Conservation (phyloP, 2,888 invertebrate genomes). For the Dioctria linearis region DNA sequence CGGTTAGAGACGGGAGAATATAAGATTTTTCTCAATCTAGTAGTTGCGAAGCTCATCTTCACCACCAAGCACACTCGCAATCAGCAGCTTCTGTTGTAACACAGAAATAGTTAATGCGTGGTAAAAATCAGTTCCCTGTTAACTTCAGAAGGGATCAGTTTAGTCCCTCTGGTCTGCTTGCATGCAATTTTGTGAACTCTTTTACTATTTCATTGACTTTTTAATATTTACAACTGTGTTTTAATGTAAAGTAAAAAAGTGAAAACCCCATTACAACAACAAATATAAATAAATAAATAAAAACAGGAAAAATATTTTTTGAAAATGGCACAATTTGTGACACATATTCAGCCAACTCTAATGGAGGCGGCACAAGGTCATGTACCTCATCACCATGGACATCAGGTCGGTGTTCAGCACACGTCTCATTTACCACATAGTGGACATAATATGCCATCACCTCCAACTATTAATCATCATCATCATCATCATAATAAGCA, state of each 20-base stretch:
- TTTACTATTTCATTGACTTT: background rate
- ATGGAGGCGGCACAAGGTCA: conserved; percentile 75
- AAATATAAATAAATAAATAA: no score
- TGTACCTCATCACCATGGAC: conserved; percentile 73
- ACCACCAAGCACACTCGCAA: background rate
- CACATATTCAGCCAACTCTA: conserved; percentile 75
- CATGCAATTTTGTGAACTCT: background rate
- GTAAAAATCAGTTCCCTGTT: conserved; percentile 56
- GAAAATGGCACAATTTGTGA: conserved; percentile 75
- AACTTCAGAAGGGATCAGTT: conserved; percentile 40
- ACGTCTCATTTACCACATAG: conserved; percentile 70
- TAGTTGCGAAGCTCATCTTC: conserved; percentile 16
- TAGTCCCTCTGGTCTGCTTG: background rate
- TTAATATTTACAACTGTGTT: background rate
- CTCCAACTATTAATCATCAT: conserved; percentile 66
- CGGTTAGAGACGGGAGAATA: conserved; percentile 7
- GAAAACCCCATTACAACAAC: background rate
- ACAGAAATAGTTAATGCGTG: conserved; percentile 51
- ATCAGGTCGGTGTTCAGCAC: conserved; percentile 71
- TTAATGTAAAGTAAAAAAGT: conserved; percentile 17
- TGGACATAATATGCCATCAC: conserved; percentile 71
- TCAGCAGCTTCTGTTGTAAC: conserved; percentile 42
- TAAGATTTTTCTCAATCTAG: conserved; percentile 35
- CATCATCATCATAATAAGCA: conserved; percentile 62
- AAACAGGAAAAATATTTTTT: conserved; percentile 25